Conservation (phyloP, 2,113 vertebrate genomes). For the Ovis aries region DNA sequence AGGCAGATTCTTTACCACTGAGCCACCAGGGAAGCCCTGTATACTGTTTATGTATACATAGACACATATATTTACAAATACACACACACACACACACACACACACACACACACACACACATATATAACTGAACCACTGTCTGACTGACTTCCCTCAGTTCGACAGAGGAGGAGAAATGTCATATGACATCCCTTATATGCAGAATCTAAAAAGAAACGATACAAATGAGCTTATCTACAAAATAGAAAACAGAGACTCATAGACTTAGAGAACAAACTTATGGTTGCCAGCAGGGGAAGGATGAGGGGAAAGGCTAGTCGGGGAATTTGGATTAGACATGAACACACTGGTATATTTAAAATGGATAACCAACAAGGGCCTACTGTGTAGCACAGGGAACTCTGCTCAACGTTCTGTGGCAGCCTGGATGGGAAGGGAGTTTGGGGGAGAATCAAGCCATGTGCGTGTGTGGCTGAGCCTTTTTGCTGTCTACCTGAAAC, state of each 20-base stretch:
- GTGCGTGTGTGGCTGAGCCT: background rate
- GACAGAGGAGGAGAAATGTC: background rate
- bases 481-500: background rate
- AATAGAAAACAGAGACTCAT: background rate
- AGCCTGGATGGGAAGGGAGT: background rate
- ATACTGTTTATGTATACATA: background rate
- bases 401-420: rapidly evolving
- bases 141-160: background rate
- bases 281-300: background rate
- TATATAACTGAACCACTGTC: background rate
- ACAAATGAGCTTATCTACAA: background rate
- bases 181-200: background rate
- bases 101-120: background rate
- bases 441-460: background rate
- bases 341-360: background rate
- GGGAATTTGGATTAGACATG: background rate
- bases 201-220: background rate
- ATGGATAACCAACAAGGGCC: background rate
- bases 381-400: background rate
- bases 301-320: background rate
- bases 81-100: background rate
- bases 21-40: background rate
- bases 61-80: background rate
- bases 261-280: background rate
- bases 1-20: background rate